A percentile compares a stretch with the other conserved stretches of the same genome.
phyloP scores from a whole-genome alignment of 2,888 invertebrate genomes.

The Vannuccia rotundouncinata region DNA sequence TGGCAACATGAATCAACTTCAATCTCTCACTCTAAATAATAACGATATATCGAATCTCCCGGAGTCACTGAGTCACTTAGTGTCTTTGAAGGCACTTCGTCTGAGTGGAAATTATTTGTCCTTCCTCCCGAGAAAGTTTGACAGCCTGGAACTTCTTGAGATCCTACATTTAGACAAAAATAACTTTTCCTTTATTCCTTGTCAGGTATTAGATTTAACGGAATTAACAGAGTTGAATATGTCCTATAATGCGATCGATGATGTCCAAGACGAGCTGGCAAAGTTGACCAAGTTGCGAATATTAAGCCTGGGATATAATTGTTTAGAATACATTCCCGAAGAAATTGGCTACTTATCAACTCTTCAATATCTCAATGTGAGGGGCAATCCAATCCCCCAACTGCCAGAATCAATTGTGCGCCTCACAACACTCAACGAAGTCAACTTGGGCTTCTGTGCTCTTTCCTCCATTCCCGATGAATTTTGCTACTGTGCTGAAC shows the following conservation, averaged over 20 bases:
- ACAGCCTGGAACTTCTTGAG: background rate
- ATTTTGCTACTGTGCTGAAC: constrained; percentile 19
- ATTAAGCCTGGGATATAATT: background rate
- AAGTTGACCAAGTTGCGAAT: background rate
- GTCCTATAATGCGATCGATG: background rate
- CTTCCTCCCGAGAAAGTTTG: background rate
- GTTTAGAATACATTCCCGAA: background rate
- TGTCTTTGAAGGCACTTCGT: background rate
- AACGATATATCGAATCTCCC: background rate
- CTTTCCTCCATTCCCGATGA: constrained; percentile 9
- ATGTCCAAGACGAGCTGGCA: constrained; percentile 10
- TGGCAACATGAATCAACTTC: background rate
- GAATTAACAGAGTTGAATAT: constrained; percentile 1
- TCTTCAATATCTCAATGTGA: background rate
- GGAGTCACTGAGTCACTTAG: background rate
- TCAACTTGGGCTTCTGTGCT: background rate
- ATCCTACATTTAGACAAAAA: constrained; percentile 14
- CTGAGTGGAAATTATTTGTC: constrained; percentile 11
- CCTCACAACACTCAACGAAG: background rate
- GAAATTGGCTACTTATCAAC: background rate
- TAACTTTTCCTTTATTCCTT: background rate
- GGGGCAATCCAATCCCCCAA: background rate
- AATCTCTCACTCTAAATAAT: background rate
- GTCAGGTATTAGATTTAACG: background rate
- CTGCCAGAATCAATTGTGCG: constrained; percentile 17